Evolutionary conservation across 1,140 invertebrate species (phyloP).

Genomic region (Drosophila busckii): DNA sequence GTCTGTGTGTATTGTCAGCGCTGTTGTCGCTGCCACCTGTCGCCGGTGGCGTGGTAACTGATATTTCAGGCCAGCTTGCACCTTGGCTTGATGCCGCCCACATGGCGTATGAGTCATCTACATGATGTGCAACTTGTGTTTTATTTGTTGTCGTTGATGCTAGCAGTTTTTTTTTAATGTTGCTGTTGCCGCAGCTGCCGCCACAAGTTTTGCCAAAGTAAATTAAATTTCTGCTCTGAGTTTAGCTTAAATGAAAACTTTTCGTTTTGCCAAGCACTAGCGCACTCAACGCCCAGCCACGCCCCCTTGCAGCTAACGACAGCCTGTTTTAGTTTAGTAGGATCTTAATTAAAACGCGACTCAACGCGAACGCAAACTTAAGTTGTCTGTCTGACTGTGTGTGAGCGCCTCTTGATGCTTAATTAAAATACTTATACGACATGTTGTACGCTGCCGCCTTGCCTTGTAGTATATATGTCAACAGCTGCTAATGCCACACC

Average conservation of each 20-base stretch:
- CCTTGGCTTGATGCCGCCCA: constrained; percentile 19
- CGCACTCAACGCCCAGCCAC: background rate
- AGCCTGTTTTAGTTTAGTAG: constrained; percentile 56
- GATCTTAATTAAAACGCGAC: constrained; percentile 70
- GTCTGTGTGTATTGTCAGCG: constrained; percentile 14
- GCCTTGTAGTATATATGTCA: constrained; percentile 63
- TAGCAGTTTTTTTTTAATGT: constrained; percentile 1
- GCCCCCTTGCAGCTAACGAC: background rate
- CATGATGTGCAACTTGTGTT: constrained; percentile 26
- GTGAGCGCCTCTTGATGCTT: constrained; percentile 66
- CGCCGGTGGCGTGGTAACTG: constrained; percentile 55
- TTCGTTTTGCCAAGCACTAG: constrained; percentile 27
- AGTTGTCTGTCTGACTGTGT: constrained; percentile 32
- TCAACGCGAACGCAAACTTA: constrained; percentile 49
- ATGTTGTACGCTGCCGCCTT: constrained; percentile 54
- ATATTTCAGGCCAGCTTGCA: constrained; percentile 45
- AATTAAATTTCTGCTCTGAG: constrained; percentile 68
- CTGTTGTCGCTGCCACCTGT: constrained; percentile 50
- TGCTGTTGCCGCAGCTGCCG: constrained; percentile 45
- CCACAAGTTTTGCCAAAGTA: constrained; percentile 65
- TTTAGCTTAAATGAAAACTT: constrained; percentile 73
- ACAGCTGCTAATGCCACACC: constrained; percentile 62
- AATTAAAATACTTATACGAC: constrained; percentile 77
- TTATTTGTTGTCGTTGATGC: too few species aligned
- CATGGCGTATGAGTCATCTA: constrained; percentile 48